Base-by-base conservation (phyloP, 2,888 invertebrate species). In the Anoplius nigerrimus region DNA sequence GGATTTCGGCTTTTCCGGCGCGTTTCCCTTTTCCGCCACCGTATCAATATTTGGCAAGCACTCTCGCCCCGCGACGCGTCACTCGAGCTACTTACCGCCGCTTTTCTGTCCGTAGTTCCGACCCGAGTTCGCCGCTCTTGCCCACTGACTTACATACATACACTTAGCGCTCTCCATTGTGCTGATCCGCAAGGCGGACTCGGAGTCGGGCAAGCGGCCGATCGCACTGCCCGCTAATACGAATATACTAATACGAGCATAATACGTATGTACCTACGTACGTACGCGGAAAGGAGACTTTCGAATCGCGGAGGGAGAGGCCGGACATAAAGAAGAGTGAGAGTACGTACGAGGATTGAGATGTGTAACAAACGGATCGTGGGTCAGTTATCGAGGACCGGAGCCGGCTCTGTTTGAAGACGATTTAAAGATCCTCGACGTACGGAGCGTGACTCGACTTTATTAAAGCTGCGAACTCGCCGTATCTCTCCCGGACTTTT, bases 391-490 rank as follows among this genome's bases (percentile, higher is more conserved):
- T 80, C 81, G 76, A 72, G 74, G 71, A 71, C 72, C 62, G 60
- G 63, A n/a, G 58, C 62, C 66, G 71, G 67, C 76, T 82, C 76
- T 78, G 78, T 84, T 83, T 79, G 79, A 80, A 76, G 74, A 82
- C 80, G 81, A 84, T 86, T 84, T 83, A 84, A 82, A 83, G 79
- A 84, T 84, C 80, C n/a, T 79, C 75, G 74, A 66, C 70, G 71
- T 76, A 77, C 54, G 70, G 76, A 85, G 82, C 85, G 85, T 86
- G 84, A 85, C 84, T 86, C 75, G 82, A 84, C 82, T 84, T 82
- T 86, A 84, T 85, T 83, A 83, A 82, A 82, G 69, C 73, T 60
- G 52, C 21, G 18, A 59, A 34, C 22, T 18, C 46, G 62, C 66
- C 59, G 66, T 67, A 74, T 53, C 64, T 53, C 51, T 58, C 62